phyloP scores from a whole-genome alignment of 2,113 vertebrate genomes.

The Todiramphus saurophagus region DNA sequence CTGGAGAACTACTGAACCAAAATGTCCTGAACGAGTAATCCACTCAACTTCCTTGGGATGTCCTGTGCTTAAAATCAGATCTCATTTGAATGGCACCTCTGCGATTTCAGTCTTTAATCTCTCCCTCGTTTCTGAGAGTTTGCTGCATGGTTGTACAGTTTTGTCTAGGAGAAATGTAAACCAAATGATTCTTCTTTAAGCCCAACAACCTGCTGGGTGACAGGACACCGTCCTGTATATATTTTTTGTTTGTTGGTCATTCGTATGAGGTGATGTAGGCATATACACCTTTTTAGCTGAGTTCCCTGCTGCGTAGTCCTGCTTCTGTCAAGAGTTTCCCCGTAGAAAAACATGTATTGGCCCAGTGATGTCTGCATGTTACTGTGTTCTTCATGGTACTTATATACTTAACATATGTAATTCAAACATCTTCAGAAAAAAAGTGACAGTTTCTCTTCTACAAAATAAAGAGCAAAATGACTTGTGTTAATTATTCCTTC shows the following conservation, averaged over 20 bases:
- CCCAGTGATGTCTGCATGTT: neutral
- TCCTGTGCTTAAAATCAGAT: neutral
- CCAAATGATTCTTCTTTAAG: neutral
- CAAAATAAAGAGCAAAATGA: conserved; percentile 8
- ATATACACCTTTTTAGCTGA: neutral
- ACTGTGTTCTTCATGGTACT: neutral
- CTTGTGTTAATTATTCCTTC: conserved; percentile 28
- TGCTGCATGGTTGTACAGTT: neutral
- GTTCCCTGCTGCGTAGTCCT: neutral
- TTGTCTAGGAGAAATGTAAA: neutral
- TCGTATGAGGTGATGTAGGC: neutral
- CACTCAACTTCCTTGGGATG: neutral
- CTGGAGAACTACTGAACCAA: neutral
- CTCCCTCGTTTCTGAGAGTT: neutral
- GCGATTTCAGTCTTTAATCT: neutral
- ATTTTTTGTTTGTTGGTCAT: neutral
- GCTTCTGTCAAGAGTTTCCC: conserved; percentile 7
- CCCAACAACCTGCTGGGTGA: neutral
- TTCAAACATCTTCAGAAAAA: conserved; percentile 9
- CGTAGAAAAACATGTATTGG: neutral
- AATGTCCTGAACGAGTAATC: neutral
- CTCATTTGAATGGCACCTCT: neutral
- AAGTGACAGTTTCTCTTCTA: conserved; percentile 4
- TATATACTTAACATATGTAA: neutral
- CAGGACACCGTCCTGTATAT: neutral